phyloP scores from a whole-genome alignment of 2,113 vertebrate genomes.

The Neogobius melanostomus region DNA sequence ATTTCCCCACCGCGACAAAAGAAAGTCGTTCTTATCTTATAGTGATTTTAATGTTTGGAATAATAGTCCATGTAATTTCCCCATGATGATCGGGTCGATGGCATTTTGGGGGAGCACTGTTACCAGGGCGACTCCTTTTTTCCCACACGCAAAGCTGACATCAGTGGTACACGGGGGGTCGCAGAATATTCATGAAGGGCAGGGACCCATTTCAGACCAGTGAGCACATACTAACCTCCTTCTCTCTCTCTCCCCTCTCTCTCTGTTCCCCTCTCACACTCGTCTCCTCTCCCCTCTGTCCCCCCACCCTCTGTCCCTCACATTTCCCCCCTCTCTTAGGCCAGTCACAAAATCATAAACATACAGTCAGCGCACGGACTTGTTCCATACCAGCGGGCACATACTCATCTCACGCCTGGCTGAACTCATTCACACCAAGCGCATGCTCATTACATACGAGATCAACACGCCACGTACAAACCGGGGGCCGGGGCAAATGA shows the following conservation, averaged over 20 bases:
- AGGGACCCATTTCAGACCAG: slow-evolving; percentile 70
- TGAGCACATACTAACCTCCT: slow-evolving; percentile 54
- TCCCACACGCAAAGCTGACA: slow-evolving; percentile 70
- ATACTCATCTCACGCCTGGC: slow-evolving; percentile 74
- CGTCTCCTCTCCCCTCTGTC: neutral
- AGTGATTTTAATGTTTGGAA: no score
- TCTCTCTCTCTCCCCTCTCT: neutral
- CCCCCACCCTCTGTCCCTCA: neutral
- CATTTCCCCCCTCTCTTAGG: neutral
- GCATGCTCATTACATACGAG: slow-evolving; percentile 70
- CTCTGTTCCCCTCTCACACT: neutral
- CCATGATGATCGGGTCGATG: slow-evolving; percentile 42
- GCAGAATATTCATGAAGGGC: slow-evolving; percentile 77
- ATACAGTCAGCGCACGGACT: slow-evolving; percentile 66
- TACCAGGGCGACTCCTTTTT: slow-evolving; percentile 62
- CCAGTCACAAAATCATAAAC: slow-evolving; percentile 48
- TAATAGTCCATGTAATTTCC: neutral
- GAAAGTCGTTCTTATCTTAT: no score
- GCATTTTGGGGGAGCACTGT: slow-evolving; percentile 54
- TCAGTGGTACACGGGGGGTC: slow-evolving; percentile 61
- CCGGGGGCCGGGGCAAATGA: slow-evolving; percentile 31
- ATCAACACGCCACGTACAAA: slow-evolving; percentile 39
- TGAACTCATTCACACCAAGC: slow-evolving; percentile 73
- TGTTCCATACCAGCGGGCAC: slow-evolving; percentile 73
- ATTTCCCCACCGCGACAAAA: no score